These are phyloP conservation scores for Nothobranchius kuhntae DNA, from an alignment of 2,113 vertebrate species.

Conservation along the genomic window DNA sequence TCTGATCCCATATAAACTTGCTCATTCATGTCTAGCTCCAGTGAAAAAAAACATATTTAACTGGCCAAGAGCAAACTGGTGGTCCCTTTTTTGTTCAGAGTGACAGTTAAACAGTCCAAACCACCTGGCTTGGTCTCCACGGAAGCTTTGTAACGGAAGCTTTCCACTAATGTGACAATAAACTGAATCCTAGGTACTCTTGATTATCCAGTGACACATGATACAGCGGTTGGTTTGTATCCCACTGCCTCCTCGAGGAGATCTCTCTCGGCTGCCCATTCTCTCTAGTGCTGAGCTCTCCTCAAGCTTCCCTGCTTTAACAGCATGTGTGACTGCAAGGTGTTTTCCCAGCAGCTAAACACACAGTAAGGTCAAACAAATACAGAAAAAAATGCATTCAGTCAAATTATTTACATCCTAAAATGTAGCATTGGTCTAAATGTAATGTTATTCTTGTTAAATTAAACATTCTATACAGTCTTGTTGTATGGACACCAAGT, in stretches of 20 bases:
- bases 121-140: constrained; percentile 50
- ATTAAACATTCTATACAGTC: not conserved
- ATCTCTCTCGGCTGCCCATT: constrained; percentile 26
- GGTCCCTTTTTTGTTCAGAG: constrained; percentile 3
- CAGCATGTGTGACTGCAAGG: constrained; percentile 38
- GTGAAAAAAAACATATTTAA: not conserved
- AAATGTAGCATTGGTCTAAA: not conserved
- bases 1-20: constrained; percentile 1
- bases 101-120: constrained; percentile 53
- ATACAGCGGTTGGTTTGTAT: constrained; percentile 48
- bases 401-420: not conserved
- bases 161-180: constrained; percentile 55
- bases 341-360: constrained; percentile 57
- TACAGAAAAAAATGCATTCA: not conserved
- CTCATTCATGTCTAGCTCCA: constrained; percentile 1
- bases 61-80: not conserved
- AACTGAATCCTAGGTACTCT: constrained; percentile 42
- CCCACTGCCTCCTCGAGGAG: constrained; percentile 17
- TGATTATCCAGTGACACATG: constrained; percentile 52
- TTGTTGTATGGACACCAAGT: not conserved
- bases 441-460: too few relatives aligned
- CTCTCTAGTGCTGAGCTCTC: constrained; percentile 25
- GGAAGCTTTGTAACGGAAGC: constrained; percentile 52
- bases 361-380: constrained; percentile 14
- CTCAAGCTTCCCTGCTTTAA: constrained; percentile 30